Evolutionary conservation across 2,113 vertebrate genomes (phyloP).

Genomic region (Crotalus helleri): DNA sequence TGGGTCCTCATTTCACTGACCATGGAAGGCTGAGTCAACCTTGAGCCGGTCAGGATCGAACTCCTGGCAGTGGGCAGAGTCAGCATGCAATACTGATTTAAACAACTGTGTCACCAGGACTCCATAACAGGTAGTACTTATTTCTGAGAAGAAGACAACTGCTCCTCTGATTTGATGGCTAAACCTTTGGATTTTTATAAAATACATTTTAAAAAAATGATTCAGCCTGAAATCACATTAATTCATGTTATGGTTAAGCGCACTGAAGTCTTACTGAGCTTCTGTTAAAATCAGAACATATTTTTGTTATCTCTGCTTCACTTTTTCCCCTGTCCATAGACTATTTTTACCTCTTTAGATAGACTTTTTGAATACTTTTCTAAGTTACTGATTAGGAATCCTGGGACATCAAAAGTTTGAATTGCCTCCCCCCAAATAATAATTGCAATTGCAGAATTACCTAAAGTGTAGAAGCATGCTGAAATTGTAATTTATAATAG

Average conservation of each 20-base stretch:
- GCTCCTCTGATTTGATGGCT: neutral
- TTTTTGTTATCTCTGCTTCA: neutral
- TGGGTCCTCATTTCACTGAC: neutral
- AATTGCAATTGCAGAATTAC: neutral
- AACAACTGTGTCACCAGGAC: neutral
- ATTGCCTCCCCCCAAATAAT: neutral
- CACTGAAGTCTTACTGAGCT: neutral
- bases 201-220: neutral
- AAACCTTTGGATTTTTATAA: neutral
- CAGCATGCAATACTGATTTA: neutral
- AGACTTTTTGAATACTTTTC: neutral
- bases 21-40: neutral
- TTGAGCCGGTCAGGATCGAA: neutral
- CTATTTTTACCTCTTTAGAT: neutral
- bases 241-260: neutral
- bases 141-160: neutral
- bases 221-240: neutral
- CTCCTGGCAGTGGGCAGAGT: neutral
- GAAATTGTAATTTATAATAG: neutral
- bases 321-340: neutral
- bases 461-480: neutral
- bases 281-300: neutral
- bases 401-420: neutral
- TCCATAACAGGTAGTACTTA: neutral
- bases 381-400: neutral